These are phyloP conservation scores for Calidris pugnax DNA, from an alignment of 2,113 vertebrate genomes.

Conservation along the genomic window DNA sequence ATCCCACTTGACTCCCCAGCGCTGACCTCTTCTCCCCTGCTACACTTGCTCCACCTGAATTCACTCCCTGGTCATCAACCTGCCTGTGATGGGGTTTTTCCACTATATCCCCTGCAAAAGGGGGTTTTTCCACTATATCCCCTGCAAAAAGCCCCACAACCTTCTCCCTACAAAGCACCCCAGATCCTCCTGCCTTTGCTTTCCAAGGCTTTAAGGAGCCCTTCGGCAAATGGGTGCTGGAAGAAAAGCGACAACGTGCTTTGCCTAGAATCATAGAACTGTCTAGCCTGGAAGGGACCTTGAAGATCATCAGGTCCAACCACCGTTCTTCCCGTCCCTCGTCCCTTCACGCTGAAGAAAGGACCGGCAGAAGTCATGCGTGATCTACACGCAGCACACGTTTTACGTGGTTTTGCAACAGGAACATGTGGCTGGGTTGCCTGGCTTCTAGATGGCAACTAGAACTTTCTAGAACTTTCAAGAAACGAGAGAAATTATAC, in stretches of 20 bases:
- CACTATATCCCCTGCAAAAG: not conserved
- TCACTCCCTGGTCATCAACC: not conserved
- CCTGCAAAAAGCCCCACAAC: not conserved
- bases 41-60: not conserved
- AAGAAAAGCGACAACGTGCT: rapidly evolving
- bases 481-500: not conserved
- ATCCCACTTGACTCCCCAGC: rapidly evolving
- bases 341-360: not conserved
- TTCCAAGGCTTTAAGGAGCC: not conserved
- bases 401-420: not conserved
- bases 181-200: not conserved
- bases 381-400: rapidly evolving
- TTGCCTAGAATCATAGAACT: not conserved
- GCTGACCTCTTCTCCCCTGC: not conserved
- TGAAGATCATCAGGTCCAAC: too few relatives aligned
- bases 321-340: not conserved
- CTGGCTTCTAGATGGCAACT: not conserved
- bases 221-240: not conserved
- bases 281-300: too few relatives aligned
- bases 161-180: not conserved
- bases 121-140: not conserved
- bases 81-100: not conserved
- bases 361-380: not conserved
- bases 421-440: not conserved
- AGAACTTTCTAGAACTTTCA: not conserved